These are phyloP conservation scores for Cenopis cana DNA, from an alignment of 2,888 invertebrate genomes.

Conservation along the genomic window DNA sequence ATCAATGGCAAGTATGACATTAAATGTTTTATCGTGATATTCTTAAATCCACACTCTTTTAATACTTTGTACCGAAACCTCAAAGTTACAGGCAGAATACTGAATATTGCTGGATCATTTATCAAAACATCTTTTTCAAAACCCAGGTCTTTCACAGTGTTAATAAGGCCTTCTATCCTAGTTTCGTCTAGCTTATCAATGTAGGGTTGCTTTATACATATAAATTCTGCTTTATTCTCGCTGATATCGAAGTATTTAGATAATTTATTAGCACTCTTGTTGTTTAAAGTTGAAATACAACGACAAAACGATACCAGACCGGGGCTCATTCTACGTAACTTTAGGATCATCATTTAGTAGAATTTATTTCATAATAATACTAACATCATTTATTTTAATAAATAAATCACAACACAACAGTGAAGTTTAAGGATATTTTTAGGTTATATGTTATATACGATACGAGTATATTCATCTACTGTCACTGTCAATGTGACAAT, in stretches of 20 bases:
- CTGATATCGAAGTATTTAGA: slow-evolving; percentile 65
- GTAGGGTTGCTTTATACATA: slow-evolving; percentile 69
- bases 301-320: slow-evolving; percentile 28
- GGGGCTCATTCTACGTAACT: slow-evolving; percentile 39
- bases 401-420: neutral
- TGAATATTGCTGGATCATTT: slow-evolving; percentile 66
- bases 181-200: slow-evolving; percentile 62
- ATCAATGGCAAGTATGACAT: slow-evolving; percentile 65
- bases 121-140: slow-evolving; percentile 60
- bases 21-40: slow-evolving; percentile 59
- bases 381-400: neutral
- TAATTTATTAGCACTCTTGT: slow-evolving; percentile 52
- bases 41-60: slow-evolving; percentile 71
- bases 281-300: slow-evolving; percentile 11
- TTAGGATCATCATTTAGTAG: slow-evolving; percentile 45
- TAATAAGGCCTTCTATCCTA: slow-evolving; percentile 58
- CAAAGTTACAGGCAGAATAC: slow-evolving; percentile 69
- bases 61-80: slow-evolving; percentile 71
- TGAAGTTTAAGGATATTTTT: slow-evolving; percentile 3
- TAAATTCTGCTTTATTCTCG: slow-evolving; percentile 64
- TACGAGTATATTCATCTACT: too few relatives aligned
- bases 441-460: too few relatives aligned
- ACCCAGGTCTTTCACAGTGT: slow-evolving; percentile 64
- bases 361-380: slow-evolving; percentile 12
- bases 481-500: slow-evolving; percentile 9